Percentiles rank a stretch among this genome's conserved stretches.
phyloP scores from a whole-genome alignment of 2,113 vertebrate genomes.

The Macquaria ambigua region DNA sequence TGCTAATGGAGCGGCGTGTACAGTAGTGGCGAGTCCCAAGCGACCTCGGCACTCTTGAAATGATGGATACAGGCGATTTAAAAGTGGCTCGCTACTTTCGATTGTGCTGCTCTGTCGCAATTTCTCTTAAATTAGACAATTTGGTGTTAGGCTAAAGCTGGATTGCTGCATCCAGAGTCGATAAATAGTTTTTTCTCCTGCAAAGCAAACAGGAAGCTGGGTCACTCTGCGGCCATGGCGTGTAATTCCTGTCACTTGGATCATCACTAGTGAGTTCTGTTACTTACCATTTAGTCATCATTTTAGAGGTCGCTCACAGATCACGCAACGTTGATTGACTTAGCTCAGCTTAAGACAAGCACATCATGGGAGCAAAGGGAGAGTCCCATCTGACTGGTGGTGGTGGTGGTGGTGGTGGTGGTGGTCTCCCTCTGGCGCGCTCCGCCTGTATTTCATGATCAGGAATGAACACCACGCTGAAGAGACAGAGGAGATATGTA shows the following conservation, averaged over 20 bases:
- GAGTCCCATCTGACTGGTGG: constrained; percentile 16
- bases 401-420: not conserved
- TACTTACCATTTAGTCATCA: constrained; percentile 5
- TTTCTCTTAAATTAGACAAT: constrained; percentile 42
- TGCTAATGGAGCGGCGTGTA: constrained; percentile 39
- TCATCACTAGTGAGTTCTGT: not conserved
- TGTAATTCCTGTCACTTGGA: not conserved
- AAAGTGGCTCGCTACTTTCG: constrained; percentile 23
- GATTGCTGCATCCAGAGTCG: not conserved
- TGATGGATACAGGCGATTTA: constrained; percentile 62
- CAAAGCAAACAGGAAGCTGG: constrained; percentile 19
- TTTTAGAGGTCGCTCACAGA: constrained; percentile 16
- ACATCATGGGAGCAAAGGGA: not conserved
- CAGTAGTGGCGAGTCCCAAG: not conserved
- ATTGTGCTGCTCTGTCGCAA: constrained; percentile 30
- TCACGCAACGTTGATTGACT: constrained; percentile 16
- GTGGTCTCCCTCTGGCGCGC: constrained; percentile 4
- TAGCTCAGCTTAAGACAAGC: constrained; percentile 30
- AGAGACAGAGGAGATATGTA: constrained; percentile 60
- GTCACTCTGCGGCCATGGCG: not conserved
- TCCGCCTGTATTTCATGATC: constrained; percentile 46
- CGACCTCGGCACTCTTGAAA: not conserved
- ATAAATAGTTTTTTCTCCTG: constrained; percentile 20
- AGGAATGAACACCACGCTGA: constrained; percentile 19
- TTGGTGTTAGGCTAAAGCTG: not conserved